Evolutionary conservation across 2,888 invertebrate species (phyloP), one percentile per base, ranked within the genome.

Genomic region (Ornithoptera priamus): DNA sequence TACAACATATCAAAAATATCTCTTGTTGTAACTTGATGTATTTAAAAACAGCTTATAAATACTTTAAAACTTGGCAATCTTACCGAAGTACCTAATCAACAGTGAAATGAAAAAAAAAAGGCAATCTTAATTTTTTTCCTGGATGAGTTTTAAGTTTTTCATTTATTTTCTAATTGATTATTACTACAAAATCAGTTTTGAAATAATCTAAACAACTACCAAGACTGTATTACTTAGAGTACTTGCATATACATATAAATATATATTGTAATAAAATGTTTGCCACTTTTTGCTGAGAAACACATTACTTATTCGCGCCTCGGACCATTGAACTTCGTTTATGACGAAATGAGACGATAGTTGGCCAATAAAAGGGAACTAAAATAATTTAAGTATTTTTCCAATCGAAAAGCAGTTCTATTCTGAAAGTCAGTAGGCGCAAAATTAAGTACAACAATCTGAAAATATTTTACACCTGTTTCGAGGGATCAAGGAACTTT

Each of bases 401-500:
- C n/a, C 74, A 72, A 73, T 78, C 68, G 75, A 85, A 82, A 82
- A 76, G 72, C 71, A 73, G 79, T 85, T 78, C 76, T 87, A 81
- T 81, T 75, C 71, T 39, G 72, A 76, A 78, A 71, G 72, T 39
- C 20, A 62, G 78, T 80, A 74, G 76, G 75, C 72, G 77, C 74
- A 77, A 78, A 80, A 83, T 86, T 57, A 69, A 73, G 73, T 78
- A 78, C 60, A 75, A 72, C 63, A 72, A 67, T 66, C 66, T 70
- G 70, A 76, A 75, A 78, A 77, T 79, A 77, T 73, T 81, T 80
- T 85, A 84, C 90, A 90, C 90, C 89, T 91, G 90, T 88, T 84
- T 81, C 79, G 79, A 72, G 75, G 84, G 84, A 90, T 87, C 85
- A 85, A 86, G 86, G 83, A 87, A 88, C 87, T 86, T 81, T 85